A percentile compares a stretch with the other conserved stretches of the same genome.
Conservation (phyloP, 2,888 invertebrate species). For the Drosophila emarginata region DNA sequence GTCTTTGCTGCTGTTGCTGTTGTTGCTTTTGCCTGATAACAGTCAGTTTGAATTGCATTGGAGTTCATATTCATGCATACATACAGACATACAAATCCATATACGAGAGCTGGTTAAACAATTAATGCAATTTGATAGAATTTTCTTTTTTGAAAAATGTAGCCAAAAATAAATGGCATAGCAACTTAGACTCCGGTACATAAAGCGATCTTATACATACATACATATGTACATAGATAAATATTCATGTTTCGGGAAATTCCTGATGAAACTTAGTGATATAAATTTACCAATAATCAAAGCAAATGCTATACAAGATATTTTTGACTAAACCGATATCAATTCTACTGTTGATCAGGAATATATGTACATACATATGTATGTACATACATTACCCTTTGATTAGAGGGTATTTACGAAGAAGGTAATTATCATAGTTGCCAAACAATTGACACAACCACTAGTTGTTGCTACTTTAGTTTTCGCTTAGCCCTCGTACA, state of each 20-base stretch:
- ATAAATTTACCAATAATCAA: neutral
- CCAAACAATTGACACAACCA: neutral
- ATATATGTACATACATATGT: no score
- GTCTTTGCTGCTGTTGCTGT: constrained; percentile 32
- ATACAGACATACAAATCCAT: neutral
- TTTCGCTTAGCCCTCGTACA: neutral
- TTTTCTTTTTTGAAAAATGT: neutral
- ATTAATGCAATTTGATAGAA: neutral
- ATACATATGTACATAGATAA: no score
- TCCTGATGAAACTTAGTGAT: no score
- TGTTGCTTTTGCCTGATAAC: constrained; percentile 64
- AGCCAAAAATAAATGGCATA: neutral
- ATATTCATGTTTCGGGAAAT: no score
- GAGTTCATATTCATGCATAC: constrained; percentile 1
- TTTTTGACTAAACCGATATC: no score
- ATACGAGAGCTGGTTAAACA: neutral
- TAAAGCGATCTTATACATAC: no score
- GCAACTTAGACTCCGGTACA: no score
- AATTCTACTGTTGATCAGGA: neutral
- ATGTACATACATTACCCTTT: no score
- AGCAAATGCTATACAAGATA: neutral
- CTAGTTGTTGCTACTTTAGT: neutral
- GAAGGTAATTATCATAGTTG: no score
- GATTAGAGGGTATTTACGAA: no score
- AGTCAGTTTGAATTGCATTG: constrained; percentile 27